phyloP scores from a whole-genome alignment of 1,140 invertebrate genomes.

The Triops longicaudatus region DNA sequence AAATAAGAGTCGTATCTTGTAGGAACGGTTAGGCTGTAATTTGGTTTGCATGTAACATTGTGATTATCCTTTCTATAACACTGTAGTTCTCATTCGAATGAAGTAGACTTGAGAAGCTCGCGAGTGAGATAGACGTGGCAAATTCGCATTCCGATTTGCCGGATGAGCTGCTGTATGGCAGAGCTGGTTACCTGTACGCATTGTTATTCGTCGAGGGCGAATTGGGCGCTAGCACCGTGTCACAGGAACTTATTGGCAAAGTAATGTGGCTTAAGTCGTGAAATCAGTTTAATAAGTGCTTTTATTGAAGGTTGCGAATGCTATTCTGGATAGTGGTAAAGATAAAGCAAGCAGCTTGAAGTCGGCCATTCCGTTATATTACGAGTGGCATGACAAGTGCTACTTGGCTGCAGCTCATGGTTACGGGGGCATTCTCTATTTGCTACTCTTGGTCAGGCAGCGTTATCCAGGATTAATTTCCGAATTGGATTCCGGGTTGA shows the following conservation, averaged over 20 bases:
- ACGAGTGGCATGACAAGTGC: constrained; percentile 75
- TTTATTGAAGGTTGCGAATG: constrained; percentile 49
- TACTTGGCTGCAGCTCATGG: constrained; percentile 87
- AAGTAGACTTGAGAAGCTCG: constrained; percentile 13
- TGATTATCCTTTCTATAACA: constrained; percentile 32
- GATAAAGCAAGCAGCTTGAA: constrained; percentile 44
- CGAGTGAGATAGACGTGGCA: not conserved
- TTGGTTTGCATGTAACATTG: too few species aligned
- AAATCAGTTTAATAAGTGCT: constrained; percentile 40
- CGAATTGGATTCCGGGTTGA: constrained; percentile 33
- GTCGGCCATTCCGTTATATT: constrained; percentile 55
- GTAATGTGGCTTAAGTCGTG: constrained; percentile 24
- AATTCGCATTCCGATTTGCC: constrained; percentile 42
- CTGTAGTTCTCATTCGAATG: constrained; percentile 30
- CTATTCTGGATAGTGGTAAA: constrained; percentile 58
- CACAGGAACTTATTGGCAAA: constrained; percentile 10
- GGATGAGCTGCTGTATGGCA: constrained; percentile 77
- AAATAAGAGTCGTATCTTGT: too few species aligned
- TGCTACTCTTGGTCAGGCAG: constrained; percentile 58
- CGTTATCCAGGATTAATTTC: constrained; percentile 20
- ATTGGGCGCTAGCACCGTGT: constrained; percentile 37
- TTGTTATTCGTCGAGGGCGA: constrained; percentile 61
- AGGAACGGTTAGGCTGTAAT: too few species aligned
- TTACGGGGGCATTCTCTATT: constrained; percentile 69
- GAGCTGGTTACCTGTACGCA: constrained; percentile 72